A percentile compares a stretch with the other conserved stretches of the same genome.
These are phyloP conservation scores for Rhegmatorhina hoffmannsi DNA, from an alignment of 2,113 vertebrate genomes.

Conservation along the genomic window DNA sequence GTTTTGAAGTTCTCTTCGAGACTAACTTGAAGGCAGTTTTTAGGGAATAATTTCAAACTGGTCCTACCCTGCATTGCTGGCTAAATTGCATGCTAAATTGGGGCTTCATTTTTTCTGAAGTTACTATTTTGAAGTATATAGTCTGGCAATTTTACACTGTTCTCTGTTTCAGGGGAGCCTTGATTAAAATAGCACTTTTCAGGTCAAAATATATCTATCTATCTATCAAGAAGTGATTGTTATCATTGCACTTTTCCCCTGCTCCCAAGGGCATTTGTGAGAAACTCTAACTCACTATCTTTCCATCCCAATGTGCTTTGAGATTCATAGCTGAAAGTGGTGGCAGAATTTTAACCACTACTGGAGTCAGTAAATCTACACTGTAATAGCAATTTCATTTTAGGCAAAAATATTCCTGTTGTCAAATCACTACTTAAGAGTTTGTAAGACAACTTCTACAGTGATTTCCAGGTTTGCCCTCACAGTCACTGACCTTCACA, in stretches of 20 bases:
- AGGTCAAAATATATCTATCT: neutral
- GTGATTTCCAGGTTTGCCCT: neutral
- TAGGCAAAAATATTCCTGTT: neutral
- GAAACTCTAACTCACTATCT: neutral
- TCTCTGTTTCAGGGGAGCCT: neutral
- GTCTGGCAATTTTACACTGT: neutral
- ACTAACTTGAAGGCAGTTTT: neutral
- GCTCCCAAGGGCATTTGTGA: neutral
- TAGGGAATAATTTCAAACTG: neutral
- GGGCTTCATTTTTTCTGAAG: neutral
- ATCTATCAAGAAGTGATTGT: neutral
- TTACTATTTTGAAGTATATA: neutral
- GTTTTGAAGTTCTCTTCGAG: neutral
- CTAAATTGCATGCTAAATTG: neutral
- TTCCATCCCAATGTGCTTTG: neutral
- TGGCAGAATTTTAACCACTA: neutral
- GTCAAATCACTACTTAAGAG: neutral
- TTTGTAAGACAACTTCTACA: neutral
- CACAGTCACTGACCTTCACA: neutral
- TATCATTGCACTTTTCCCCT: neutral
- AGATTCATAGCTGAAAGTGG: neutral
- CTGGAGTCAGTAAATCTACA: neutral
- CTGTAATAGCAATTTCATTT: neutral
- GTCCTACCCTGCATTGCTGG: neutral
- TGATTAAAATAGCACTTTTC: slow-evolving; percentile 10